A percentile compares a stretch with the other conserved stretches of the same genome.
Evolutionary conservation across 1,140 invertebrate species (phyloP).

Genomic region (Drosophila punjabiensis): DNA sequence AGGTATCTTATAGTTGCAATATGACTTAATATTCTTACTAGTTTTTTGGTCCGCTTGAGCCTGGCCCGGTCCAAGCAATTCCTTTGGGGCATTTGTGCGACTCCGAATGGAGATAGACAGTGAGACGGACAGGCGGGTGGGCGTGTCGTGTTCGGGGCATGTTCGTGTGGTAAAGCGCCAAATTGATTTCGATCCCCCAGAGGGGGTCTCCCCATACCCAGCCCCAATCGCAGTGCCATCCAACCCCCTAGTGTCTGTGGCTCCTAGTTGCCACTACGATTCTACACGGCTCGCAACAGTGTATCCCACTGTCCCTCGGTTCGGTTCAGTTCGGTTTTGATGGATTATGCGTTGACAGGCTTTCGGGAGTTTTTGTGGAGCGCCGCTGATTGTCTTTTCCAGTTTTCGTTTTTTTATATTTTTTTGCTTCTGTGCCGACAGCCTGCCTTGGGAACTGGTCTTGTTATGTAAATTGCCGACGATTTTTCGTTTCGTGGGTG

Average conservation of each 20-base stretch:
- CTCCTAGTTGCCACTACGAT: slow-evolving; percentile 48
- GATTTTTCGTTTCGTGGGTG: slow-evolving; percentile 63
- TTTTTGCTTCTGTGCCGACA: slow-evolving; percentile 7
- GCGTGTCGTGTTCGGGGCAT: slow-evolving; percentile 73
- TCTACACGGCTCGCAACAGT: slow-evolving; percentile 47
- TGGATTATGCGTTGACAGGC: slow-evolving; percentile 82
- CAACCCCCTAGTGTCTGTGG: slow-evolving; percentile 41
- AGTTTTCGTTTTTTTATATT: slow-evolving; percentile 14
- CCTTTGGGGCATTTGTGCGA: slow-evolving; percentile 65
- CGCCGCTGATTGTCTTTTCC: slow-evolving; percentile 76
- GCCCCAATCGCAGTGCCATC: slow-evolving; percentile 9
- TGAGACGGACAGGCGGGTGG: slow-evolving; percentile 52
- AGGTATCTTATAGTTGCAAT: slow-evolving; percentile 20
- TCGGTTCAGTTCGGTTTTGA: slow-evolving; percentile 50
- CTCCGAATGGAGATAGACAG: slow-evolving; percentile 45
- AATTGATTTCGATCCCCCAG: slow-evolving; percentile 82
- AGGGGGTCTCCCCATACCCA: slow-evolving; percentile 48
- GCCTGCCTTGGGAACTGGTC: slow-evolving; percentile 75
- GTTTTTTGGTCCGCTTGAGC: slow-evolving; percentile 17
- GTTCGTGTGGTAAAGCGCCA: slow-evolving; percentile 82
- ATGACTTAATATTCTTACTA: neutral
- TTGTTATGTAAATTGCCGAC: slow-evolving; percentile 78
- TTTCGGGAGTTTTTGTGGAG: slow-evolving; percentile 60
- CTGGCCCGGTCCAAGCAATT: slow-evolving; percentile 51
- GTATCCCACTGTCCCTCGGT: slow-evolving; percentile 52